These are phyloP conservation scores for Drepana falcataria DNA, from an alignment of 2,888 invertebrate genomes.

Conservation along the genomic window DNA sequence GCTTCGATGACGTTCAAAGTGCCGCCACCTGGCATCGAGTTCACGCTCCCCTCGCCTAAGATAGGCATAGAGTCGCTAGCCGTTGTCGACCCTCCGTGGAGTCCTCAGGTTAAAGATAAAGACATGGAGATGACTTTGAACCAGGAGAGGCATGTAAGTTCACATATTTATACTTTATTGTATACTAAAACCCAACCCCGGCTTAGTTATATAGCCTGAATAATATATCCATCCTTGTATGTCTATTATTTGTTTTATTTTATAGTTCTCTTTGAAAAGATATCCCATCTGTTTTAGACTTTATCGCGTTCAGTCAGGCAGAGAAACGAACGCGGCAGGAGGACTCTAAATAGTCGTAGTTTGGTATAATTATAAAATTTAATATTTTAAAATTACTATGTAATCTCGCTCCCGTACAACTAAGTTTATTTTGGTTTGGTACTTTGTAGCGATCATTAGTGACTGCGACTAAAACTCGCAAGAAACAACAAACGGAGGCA, in stretches of 20 bases:
- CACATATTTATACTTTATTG: constrained; percentile 6
- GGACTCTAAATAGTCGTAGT: too few relatives aligned
- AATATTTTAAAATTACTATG: too few relatives aligned
- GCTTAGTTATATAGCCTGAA: too few relatives aligned
- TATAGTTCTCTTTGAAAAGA: too few relatives aligned
- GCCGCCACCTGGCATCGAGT: constrained; percentile 99
- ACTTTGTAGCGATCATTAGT: constrained; percentile 89
- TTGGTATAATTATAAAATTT: too few relatives aligned
- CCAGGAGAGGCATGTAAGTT: constrained; percentile 94
- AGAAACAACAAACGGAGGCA: constrained; percentile 99
- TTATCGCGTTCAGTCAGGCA: too few relatives aligned
- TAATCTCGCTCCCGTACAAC: constrained; percentile 12
- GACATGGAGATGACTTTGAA: constrained; percentile 99
- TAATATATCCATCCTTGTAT: too few relatives aligned
- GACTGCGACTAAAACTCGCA: constrained; percentile 98
- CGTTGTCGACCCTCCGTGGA: constrained; percentile 99
- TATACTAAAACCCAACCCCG: too few relatives aligned
- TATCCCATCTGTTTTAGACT: too few relatives aligned
- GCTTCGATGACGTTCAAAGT: constrained; percentile 98
- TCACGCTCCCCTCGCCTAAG: constrained; percentile 98
- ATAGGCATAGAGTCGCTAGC: constrained; percentile 97
- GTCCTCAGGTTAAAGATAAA: constrained; percentile 97
- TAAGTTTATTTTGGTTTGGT: constrained; percentile 1
- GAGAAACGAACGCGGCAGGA: too few relatives aligned
- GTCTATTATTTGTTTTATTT: too few relatives aligned